phyloP scores from a whole-genome alignment of 2,113 vertebrate species.

The Nibea albiflora region DNA sequence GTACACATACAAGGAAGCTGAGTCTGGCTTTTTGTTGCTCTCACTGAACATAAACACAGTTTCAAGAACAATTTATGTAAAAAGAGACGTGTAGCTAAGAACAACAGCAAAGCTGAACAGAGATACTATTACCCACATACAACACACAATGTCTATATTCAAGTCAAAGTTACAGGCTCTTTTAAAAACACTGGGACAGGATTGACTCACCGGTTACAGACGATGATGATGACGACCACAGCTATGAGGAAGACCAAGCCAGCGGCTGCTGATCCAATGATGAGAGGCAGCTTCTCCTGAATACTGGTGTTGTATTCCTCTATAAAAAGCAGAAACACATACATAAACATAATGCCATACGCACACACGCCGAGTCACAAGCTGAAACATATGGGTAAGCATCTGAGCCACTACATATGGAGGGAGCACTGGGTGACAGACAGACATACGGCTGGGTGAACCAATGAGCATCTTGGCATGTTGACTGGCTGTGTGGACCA shows the following conservation, averaged over 20 bases:
- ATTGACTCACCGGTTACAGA: slow-evolving; percentile 93
- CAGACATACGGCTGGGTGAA: slow-evolving; percentile 77
- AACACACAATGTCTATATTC: neutral
- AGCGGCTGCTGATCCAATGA: slow-evolving; percentile 94
- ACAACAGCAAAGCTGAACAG: neutral
- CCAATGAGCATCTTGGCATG: slow-evolving; percentile 69
- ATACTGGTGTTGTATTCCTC: slow-evolving; percentile 97
- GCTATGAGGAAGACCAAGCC: slow-evolving; percentile 97
- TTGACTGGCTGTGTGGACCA: slow-evolving; percentile 43
- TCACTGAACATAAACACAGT: neutral
- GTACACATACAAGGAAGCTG: neutral
- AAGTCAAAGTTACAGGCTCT: neutral
- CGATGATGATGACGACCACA: slow-evolving; percentile 93
- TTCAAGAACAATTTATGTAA: neutral
- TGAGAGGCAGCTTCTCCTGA: slow-evolving; percentile 97
- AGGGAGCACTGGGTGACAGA: slow-evolving; percentile 76
- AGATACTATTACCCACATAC: neutral
- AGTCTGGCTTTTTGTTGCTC: neutral
- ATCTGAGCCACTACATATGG: slow-evolving; percentile 76
- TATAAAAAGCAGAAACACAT: slow-evolving; percentile 66
- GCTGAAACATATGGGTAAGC: slow-evolving; percentile 78
- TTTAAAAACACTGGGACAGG: slow-evolving; percentile 33
- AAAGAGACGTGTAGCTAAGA: neutral
- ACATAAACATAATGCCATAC: slow-evolving; percentile 30
- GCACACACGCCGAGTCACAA: slow-evolving; percentile 44